Evolutionary conservation across 1,140 invertebrate species (phyloP).

Genomic region (Goniozus legneri): DNA sequence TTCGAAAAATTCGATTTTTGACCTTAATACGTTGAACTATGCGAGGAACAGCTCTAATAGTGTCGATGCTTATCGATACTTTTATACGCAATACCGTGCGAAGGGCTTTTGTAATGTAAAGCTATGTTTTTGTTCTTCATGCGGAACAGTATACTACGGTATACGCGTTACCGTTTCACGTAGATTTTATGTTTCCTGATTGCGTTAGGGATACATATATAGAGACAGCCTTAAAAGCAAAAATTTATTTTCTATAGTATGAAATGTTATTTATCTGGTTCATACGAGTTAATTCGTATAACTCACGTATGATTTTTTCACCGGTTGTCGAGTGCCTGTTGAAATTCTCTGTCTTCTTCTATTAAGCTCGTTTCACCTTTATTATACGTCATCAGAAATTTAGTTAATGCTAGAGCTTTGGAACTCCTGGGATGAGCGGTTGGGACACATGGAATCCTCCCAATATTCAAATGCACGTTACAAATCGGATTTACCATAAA

Average conservation of each 20-base stretch:
- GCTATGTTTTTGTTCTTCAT: neutral
- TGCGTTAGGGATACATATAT: too few species aligned
- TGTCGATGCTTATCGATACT: neutral
- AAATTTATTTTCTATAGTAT: too few species aligned
- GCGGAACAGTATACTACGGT: neutral
- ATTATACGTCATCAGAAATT: neutral
- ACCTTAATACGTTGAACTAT: too few species aligned
- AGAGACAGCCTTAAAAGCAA: too few species aligned
- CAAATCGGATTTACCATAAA: constrained; percentile 30
- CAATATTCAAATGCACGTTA: constrained; percentile 40
- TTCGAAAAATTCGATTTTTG: too few species aligned
- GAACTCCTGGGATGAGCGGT: neutral
- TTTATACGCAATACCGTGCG: neutral
- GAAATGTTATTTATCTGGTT: too few species aligned
- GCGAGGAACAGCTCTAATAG: too few species aligned
- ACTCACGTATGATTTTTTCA: too few species aligned
- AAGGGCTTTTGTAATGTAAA: neutral
- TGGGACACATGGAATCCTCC: constrained; percentile 19
- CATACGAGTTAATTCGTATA: too few species aligned
- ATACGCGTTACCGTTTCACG: neutral
- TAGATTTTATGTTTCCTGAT: neutral
- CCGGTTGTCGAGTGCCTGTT: too few species aligned
- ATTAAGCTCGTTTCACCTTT: too few species aligned
- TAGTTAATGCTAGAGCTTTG: neutral
- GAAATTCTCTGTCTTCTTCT: too few species aligned